Conservation (phyloP, 2,888 invertebrate species). For the Meta bourneti region DNA sequence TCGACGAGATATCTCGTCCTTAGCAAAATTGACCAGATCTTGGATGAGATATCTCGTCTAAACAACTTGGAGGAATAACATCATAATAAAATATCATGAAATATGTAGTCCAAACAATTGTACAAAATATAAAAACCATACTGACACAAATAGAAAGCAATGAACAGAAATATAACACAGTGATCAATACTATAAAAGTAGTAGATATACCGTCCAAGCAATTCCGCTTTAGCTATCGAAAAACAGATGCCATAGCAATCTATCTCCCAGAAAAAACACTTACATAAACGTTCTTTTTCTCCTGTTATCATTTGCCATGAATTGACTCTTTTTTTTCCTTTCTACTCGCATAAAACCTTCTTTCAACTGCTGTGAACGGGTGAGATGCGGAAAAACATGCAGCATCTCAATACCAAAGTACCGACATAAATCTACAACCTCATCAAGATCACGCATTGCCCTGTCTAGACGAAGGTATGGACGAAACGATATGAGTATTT, state of each 20-base stretch:
- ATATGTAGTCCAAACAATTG: too few species aligned
- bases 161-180: too few species aligned
- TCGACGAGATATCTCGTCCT: too few species aligned
- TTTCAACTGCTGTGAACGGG: neutral
- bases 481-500: neutral
- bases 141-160: too few species aligned
- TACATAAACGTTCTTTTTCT: neutral
- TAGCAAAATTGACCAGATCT: too few species aligned
- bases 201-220: neutral
- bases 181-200: too few species aligned
- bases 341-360: neutral
- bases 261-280: neutral
- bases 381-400: neutral
- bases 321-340: neutral
- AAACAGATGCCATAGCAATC: neutral
- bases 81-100: too few species aligned
- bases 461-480: neutral
- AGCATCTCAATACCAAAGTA: neutral
- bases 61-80: too few species aligned
- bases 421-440: neutral
- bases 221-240: neutral
- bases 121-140: too few species aligned
- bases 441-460: neutral
- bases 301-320: neutral
- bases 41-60: too few species aligned